Evolutionary conservation across 2,113 vertebrate species (phyloP).

Genomic region (Peromyscus maniculatus): DNA sequence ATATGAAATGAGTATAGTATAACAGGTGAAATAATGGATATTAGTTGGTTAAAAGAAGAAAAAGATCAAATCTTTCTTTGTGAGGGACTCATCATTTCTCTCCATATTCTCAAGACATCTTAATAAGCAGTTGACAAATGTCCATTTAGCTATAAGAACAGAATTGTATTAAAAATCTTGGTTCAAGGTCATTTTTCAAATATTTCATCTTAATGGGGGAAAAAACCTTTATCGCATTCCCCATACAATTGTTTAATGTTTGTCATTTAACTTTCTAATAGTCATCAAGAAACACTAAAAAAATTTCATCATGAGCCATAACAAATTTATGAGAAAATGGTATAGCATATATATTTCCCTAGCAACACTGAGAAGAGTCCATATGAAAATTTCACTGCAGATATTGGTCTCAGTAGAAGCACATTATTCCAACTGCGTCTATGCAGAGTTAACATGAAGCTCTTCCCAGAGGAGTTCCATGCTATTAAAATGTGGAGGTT

Average conservation of each 20-base stretch:
- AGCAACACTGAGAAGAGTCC: conserved; percentile 49
- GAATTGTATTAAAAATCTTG: conserved; percentile 78
- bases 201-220: conserved; percentile 69
- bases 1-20: conserved; percentile 53
- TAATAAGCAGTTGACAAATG: conserved; percentile 84
- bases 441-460: conserved; percentile 57
- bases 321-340: conserved; percentile 59
- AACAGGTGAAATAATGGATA: conserved; percentile 79
- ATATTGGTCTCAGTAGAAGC: conserved; percentile 51
- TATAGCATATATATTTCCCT: conserved; percentile 53
- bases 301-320: conserved; percentile 66
- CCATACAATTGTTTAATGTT: conserved; percentile 60
- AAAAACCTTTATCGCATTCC: conserved; percentile 59
- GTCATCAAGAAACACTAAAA: conserved; percentile 58
- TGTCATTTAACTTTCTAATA: conserved; percentile 69
- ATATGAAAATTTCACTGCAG: conserved; percentile 65
- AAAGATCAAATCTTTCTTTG: conserved; percentile 79
- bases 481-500: not conserved
- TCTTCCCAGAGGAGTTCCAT: conserved; percentile 56
- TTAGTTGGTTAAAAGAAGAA: conserved; percentile 73
- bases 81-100: conserved; percentile 79
- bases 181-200: conserved; percentile 80
- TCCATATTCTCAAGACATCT: conserved; percentile 72
- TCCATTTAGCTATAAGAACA: conserved; percentile 76
- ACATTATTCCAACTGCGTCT: conserved; percentile 43